phyloP scores from a whole-genome alignment of 2,888 invertebrate species.

The Macropis europaea region DNA sequence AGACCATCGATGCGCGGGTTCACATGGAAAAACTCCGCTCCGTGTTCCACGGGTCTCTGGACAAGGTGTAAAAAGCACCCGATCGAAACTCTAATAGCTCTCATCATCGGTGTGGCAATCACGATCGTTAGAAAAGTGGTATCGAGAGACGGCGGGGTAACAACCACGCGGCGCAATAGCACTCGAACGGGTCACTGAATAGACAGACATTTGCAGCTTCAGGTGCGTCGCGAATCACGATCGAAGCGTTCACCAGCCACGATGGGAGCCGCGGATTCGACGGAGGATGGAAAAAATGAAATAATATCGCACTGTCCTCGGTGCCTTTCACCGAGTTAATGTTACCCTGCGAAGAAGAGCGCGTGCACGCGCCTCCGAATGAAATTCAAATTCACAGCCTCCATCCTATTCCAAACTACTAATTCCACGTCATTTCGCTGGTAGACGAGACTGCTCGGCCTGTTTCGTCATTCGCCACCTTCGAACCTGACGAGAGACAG shows the following conservation, averaged over 20 bases:
- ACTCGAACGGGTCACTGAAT: conserved; percentile 16
- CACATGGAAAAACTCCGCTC: too few species aligned
- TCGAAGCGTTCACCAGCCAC: conserved; percentile 8
- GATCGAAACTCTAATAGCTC: too few species aligned
- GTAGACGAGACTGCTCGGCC: conserved; percentile 47
- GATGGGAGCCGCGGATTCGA: neutral
- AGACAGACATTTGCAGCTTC: neutral
- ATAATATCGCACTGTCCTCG: conserved; percentile 48
- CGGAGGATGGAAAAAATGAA: neutral
- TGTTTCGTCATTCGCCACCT: conserved; percentile 60
- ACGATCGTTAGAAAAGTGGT: conserved; percentile 25
- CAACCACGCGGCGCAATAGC: conserved; percentile 19
- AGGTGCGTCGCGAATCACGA: conserved; percentile 25
- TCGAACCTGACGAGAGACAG: conserved; percentile 48
- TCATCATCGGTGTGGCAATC: neutral
- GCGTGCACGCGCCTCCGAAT: conserved; percentile 45
- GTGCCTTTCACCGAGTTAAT: conserved; percentile 54
- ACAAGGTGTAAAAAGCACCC: neutral
- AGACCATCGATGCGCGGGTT: too few species aligned
- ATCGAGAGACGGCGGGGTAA: neutral
- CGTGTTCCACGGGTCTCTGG: neutral
- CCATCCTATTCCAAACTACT: conserved; percentile 40
- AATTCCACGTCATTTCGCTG: conserved; percentile 58
- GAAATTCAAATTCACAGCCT: conserved; percentile 55
- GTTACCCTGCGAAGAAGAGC: conserved; percentile 24